phyloP scores from a whole-genome alignment of 2,888 invertebrate species.

The Bruchidius siliquastri region DNA sequence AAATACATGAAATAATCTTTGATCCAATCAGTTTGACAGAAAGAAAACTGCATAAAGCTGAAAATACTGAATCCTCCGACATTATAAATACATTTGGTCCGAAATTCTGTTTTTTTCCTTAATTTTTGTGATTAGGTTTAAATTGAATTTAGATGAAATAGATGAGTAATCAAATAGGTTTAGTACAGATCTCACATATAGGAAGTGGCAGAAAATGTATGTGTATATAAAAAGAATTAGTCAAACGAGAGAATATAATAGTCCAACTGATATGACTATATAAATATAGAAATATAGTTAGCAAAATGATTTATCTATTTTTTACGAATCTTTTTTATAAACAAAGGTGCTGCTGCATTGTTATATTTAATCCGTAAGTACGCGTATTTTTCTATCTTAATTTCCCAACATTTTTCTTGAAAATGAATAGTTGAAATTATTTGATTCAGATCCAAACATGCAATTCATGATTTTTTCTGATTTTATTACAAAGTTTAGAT shows the following conservation, averaged over 20 bases:
- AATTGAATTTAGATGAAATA: no score
- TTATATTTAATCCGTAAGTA: slow-evolving; percentile 12
- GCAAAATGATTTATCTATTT: slow-evolving; percentile 3
- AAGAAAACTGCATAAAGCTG: no score
- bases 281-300: background rate
- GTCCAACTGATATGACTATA: background rate
- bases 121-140: no score
- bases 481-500: no score
- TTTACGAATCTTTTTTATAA: slow-evolving; percentile 1
- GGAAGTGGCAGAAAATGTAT: background rate
- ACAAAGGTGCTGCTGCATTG: slow-evolving; percentile 7
- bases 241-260: background rate
- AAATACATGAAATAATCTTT: no score
- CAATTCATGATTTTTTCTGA: no score
- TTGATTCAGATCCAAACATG: no score
- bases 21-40: no score
- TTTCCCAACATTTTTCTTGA: background rate
- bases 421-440: background rate
- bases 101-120: no score
- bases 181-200: background rate
- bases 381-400: background rate
- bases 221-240: background rate
- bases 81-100: no score
- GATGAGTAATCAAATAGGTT: no score
- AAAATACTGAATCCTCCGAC: no score